Base-by-base conservation (phyloP, 23 tunicate species). In the Diplosoma virens region DNA sequence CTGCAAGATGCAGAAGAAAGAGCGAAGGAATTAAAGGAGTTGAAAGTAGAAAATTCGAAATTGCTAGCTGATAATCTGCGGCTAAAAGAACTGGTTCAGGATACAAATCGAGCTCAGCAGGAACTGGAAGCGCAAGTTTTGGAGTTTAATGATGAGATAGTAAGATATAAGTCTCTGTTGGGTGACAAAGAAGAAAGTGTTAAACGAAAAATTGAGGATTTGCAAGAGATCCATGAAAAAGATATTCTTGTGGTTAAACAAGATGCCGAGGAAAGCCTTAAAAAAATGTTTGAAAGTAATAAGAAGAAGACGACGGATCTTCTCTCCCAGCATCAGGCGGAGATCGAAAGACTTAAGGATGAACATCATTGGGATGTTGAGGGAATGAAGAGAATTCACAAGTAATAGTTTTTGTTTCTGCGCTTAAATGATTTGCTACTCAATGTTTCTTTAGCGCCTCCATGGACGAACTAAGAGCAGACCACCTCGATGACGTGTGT, bases 391-490 rank as follows among this genome's bases (percentile, higher is more conserved):
- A 27, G 28, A 1, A 33, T 14, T 11, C 60, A 75, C 47, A 75
- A 73, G 84, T 33, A 21, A 48, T 67, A 28, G 52, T 6, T 7
- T 7, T 11, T 56, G 16, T 41, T 7, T 41, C 14, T 41, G 9
- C 14, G 50, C 9, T 41, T 9, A 41, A 41, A 14, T 41, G 50
- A 7, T 41, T 41, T n/a, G n/a, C n/a, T 41, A 41, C 50, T 14
- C 50, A 41, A 41, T 41, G 50, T 16, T 11, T 23, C 14, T 64
- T 32, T 47, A 87, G 94, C 27, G 23, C 33, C 32, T 82, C 60
- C 23, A 26, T 77, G 37, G 96, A 82, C 66, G 96, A 89, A 48
- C 20, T 82, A 37, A 72, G 68, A 47, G 96, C 96, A 11, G 87
- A 89, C 36, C 76, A 77, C 14, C 71, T 82, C 6, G 74, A 45